Conservation (phyloP, 2,113 vertebrate genomes). For the Rhagologus leucostigma region DNA sequence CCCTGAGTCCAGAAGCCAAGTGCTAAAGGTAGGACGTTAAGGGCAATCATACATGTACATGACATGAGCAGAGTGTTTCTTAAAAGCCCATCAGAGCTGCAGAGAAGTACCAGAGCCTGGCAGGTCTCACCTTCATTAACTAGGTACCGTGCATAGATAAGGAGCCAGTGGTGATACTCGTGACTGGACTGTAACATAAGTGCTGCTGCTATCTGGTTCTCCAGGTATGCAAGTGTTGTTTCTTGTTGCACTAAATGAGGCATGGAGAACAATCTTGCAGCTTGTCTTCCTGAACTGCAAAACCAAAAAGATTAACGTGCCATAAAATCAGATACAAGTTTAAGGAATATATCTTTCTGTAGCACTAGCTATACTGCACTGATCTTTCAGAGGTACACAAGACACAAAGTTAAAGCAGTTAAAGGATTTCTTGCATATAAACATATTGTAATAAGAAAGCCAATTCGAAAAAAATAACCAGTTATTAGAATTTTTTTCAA, state of each 20-base stretch:
- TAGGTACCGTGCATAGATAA: conserved; percentile 94
- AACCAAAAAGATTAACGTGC: neutral
- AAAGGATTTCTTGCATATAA: neutral
- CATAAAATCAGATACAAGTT: neutral
- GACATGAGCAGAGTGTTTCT: neutral
- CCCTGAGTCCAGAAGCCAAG: neutral
- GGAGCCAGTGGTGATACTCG: conserved; percentile 95
- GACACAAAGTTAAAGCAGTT: neutral
- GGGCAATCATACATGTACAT: neutral
- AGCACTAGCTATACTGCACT: neutral
- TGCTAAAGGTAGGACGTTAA: neutral
- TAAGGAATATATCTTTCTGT: neutral
- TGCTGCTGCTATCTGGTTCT: conserved; percentile 91
- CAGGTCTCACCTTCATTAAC: conserved; percentile 91
- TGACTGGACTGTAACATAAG: conserved; percentile 86
- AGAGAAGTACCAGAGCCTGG: neutral
- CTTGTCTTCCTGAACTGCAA: conserved; percentile 86
- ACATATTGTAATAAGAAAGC: neutral
- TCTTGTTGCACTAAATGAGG: conserved; percentile 93
- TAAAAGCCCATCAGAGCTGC: neutral
- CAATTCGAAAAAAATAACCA: neutral
- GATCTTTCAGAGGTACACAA: neutral
- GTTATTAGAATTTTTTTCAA: neutral
- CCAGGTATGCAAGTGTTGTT: conserved; percentile 91
- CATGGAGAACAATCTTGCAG: conserved; percentile 89